Percentiles rank a stretch among this genome's conserved stretches.
These are phyloP conservation scores for Meriones psammophilus DNA, from an alignment of 2,797 vertebrate species.

Conservation along the genomic window DNA sequence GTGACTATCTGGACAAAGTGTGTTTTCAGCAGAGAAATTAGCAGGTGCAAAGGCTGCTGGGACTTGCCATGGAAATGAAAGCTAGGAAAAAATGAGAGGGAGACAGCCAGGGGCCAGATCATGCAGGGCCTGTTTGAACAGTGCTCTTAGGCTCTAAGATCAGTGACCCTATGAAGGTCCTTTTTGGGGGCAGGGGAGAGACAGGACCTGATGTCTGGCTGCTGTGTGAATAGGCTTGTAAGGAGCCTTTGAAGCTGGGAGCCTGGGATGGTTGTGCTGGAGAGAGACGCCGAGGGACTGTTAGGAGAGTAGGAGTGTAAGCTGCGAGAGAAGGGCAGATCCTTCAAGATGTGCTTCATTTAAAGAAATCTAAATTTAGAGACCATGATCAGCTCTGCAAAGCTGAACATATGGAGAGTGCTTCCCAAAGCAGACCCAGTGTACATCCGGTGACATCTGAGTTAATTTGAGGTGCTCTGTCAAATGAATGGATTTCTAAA, in stretches of 20 bases:
- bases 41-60: neutral
- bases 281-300: neutral
- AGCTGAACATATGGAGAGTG: constrained; percentile 70
- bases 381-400: constrained; percentile 25
- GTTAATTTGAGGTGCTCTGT: constrained; percentile 51
- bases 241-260: neutral
- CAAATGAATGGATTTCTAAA: constrained; percentile 21
- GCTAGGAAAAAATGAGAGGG: neutral
- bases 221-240: neutral
- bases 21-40: neutral
- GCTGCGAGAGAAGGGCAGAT: constrained; percentile 39
- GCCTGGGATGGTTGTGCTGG: neutral
- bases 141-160: neutral
- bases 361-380: constrained; percentile 68
- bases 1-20: neutral
- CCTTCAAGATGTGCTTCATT: constrained; percentile 59
- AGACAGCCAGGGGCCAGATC: neutral
- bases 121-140: neutral
- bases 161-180: neutral
- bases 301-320: neutral
- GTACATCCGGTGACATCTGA: constrained; percentile 46
- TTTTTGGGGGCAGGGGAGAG: neutral
- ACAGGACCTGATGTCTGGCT: neutral
- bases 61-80: neutral
- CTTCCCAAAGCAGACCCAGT: constrained; percentile 64